phyloP scores from a whole-genome alignment of 2,797 vertebrate species.

The Trachurus trachurus region DNA sequence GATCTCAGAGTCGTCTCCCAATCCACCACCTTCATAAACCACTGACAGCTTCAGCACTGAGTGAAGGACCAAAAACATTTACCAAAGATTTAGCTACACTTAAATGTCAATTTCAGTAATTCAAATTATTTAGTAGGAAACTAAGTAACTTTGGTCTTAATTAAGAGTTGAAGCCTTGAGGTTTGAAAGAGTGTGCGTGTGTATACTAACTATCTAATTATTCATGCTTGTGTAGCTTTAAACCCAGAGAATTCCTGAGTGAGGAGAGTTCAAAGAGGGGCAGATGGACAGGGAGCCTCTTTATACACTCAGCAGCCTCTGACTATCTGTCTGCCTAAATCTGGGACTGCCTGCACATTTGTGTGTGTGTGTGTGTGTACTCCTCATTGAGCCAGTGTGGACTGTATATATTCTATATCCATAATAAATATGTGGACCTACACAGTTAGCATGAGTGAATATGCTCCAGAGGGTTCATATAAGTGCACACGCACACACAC shows the following conservation, averaged over 20 bases:
- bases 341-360: constrained; percentile 27
- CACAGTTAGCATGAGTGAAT: constrained; percentile 22
- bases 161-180: constrained; percentile 33
- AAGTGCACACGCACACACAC: constrained; percentile 20
- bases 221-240: constrained; percentile 49
- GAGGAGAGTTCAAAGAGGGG: constrained; percentile 51
- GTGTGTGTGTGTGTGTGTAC: neutral
- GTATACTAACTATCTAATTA: constrained; percentile 39
- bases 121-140: constrained; percentile 8
- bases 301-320: constrained; percentile 47
- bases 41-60: neutral
- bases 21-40: neutral
- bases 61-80: neutral
- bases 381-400: neutral
- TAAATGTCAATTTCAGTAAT: constrained; percentile 6
- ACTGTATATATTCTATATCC: constrained; percentile 15
- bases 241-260: constrained; percentile 45
- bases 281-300: constrained; percentile 69
- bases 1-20: neutral
- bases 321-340: constrained; percentile 44
- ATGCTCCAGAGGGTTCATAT: neutral
- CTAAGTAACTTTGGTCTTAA: constrained; percentile 25
- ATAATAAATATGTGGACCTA: constrained; percentile 11
- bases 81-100: constrained; percentile 4
- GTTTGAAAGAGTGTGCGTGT: constrained; percentile 27